Evolutionary conservation across 2,797 vertebrate species (phyloP), one percentile per base, ranked within the genome.

Genomic region (Sebastolobus alascanus): DNA sequence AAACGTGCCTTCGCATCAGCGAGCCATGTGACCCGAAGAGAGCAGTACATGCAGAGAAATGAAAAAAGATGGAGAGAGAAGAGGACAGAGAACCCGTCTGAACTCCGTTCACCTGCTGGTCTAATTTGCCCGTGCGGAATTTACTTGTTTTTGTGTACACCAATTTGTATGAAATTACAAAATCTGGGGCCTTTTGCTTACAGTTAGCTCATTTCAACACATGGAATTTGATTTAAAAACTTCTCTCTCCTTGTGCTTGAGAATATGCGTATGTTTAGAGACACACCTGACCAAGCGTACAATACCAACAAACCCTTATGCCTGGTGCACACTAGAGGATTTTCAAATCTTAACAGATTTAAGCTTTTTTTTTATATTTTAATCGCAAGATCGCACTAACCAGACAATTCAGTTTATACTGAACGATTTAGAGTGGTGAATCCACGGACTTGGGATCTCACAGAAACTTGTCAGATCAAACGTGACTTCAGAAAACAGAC

Each of bases 1-100:
- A 73, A 78, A 72, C 77, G 75, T 75, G 76, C 13, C 31, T 84
- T 8, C 27, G 64, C 66, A 66, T 58, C 59, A 73, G 37, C 6
- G 2, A 29, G 61, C 1, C 25, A 58, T n/a, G 68, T 79, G 54
- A 86, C 65, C 77, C 54, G 6, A 22, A 37, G 46, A 68, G 18
- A 50, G 40, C 40, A 54, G 37, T 8, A 27, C 72, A 43, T 38
- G 59, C 22, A 79, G 56, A 59, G 14, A 60, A 60, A 73, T 65
- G n/a, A 60, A 61, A 68, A 38, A 9, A 38, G 56, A 82, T 18
- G 73, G 67, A 54, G 70, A 46, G 59, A 68, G 43, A 6, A 7
- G 54, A 66, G 20, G 50, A 20, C 13, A 46, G n/a, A 65, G 10
- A 52, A 9, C 22, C 2, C 50, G 2, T 38, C 55, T 77, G 67